phyloP scores from a whole-genome alignment of 2,113 vertebrate genomes.

The Nipponia nippon region DNA sequence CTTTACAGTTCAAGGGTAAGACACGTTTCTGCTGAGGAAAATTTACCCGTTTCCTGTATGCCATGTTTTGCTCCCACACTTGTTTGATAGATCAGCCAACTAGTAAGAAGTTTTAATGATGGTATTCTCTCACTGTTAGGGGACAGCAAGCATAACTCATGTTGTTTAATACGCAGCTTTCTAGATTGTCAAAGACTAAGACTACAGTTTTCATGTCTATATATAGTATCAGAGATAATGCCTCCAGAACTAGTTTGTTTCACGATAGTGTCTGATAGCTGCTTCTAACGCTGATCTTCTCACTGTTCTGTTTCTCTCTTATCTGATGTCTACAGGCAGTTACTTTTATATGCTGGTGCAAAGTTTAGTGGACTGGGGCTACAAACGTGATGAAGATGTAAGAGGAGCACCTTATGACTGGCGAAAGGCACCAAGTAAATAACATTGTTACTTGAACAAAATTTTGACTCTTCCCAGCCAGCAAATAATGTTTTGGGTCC shows the following conservation, averaged over 20 bases:
- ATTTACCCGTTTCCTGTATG: not conserved
- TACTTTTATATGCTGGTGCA: slow-evolving; percentile 95
- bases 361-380: slow-evolving; percentile 88
- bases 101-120: not conserved
- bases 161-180: not conserved
- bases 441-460: not conserved
- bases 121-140: not conserved
- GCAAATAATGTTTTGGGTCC: not conserved
- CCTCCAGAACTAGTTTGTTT: not conserved
- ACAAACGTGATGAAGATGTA: slow-evolving; percentile 85
- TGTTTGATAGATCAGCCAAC: not conserved
- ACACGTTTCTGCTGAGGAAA: not conserved
- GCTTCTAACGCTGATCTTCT: not conserved
- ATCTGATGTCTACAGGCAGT: slow-evolving; percentile 78
- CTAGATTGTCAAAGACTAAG: not conserved
- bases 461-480: not conserved
- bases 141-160: not conserved
- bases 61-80: not conserved
- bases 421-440: slow-evolving; percentile 94
- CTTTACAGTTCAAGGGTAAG: not conserved
- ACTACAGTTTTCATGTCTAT: not conserved
- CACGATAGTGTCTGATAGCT: not conserved
- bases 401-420: slow-evolving; percentile 96
- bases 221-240: not conserved
- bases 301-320: not conserved